Evolutionary conservation across 2,113 vertebrate species (phyloP), one percentile per base, ranked within the genome.

Genomic region (Thamnaconus septentrionalis): DNA sequence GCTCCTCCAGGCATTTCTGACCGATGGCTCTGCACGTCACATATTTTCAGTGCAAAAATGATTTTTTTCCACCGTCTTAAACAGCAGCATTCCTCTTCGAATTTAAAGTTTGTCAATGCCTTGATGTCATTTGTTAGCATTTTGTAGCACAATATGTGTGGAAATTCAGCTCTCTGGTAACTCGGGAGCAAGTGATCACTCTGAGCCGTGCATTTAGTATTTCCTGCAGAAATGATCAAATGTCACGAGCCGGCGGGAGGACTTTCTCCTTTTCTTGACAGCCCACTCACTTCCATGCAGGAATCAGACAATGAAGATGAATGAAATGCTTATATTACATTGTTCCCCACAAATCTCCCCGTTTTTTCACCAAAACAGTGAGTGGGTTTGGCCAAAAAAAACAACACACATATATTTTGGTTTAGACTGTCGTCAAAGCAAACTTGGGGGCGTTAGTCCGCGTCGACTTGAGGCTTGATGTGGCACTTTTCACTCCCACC

Each of bases 201-300:
- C 18, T 31, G 18, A 11, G 10, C 6, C n/a, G 10, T 50, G 10
- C 69, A 46, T 64, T 71, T 75, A 59, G 46, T 50, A 64, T 85
- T 87, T 83, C 48, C 53, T 72, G 51, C 31, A 65, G 47, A 77
- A 80, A 81, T 61, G 56, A 79, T 12, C 49, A 52, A 66, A 78
- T 76, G 71, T 82, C 78, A 81, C 84, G 77, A 82, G 56, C 63
- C 69, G 65, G 53, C 50, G 10, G 66, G 31, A 60, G 41, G 39
- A 55, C 40, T 55, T 3, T 12, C 51, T 39, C 11, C 6, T 9
- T 71, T 57, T 49, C 41, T 50, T 9, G 54, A 31, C 49, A 42
- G 61, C 79, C 62, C 59, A 56, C 66, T 80, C 57, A 43, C 40
- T 56, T 68, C 66, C 7, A 18, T 6, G 42, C 7, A 60, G 78